These are phyloP conservation scores for Crotalus viridis DNA, from an alignment of 2,113 vertebrate genomes.

Conservation along the genomic window DNA sequence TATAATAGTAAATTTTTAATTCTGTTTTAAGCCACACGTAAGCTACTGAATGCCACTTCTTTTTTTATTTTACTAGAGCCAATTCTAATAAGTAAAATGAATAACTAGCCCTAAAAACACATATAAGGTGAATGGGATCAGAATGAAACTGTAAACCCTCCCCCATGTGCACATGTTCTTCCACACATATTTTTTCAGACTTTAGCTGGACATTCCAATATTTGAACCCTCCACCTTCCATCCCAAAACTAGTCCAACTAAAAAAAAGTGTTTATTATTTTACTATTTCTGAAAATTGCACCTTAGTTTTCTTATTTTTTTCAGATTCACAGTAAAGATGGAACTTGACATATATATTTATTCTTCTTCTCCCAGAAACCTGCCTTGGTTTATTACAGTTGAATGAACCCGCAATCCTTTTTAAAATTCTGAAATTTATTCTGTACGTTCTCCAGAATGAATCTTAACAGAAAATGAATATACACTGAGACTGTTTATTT, in stretches of 20 bases:
- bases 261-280: not conserved
- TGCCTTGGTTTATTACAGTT: not conserved
- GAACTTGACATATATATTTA: not conserved
- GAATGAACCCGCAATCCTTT: not conserved
- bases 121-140: not conserved
- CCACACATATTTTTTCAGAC: not conserved
- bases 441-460: not conserved
- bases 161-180: not conserved
- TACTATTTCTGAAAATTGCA: not conserved
- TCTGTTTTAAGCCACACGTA: not conserved
- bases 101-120: not conserved
- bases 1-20: not conserved
- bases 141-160: not conserved
- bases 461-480: not conserved
- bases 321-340: not conserved
- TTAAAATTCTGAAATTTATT: not conserved
- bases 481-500: not conserved
- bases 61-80: not conserved
- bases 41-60: not conserved
- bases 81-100: not conserved
- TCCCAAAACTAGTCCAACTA: not conserved
- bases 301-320: not conserved
- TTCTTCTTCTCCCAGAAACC: not conserved
- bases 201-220: not conserved
- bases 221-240: not conserved